Conservation (phyloP, 2,888 invertebrate species). For the Lithophane semibrunnea region DNA sequence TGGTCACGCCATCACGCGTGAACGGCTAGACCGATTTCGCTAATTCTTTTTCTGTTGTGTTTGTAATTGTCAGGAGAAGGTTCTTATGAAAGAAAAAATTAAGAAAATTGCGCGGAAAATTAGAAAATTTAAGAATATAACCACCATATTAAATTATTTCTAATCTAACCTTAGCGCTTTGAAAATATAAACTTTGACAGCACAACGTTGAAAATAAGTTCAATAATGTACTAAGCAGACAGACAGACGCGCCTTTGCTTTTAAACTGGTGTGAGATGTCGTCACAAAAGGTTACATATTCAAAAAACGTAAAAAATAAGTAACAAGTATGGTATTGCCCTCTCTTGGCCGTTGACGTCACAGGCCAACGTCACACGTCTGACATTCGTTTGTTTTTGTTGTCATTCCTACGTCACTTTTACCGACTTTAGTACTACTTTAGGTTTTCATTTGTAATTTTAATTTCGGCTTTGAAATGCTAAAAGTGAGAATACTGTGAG, state of each 20-base stretch:
- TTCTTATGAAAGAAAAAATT: too few relatives aligned
- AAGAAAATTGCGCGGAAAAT: too few relatives aligned
- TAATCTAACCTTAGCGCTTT: too few relatives aligned
- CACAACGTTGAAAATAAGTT: not conserved
- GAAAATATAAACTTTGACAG: too few relatives aligned
- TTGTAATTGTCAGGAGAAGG: too few relatives aligned
- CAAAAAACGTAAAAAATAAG: not conserved
- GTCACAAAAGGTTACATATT: not conserved
- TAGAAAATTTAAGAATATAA: too few relatives aligned
- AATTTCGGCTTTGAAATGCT: not conserved
- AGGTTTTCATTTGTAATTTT: not conserved
- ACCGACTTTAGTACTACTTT: not conserved
- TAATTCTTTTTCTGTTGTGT: too few relatives aligned
- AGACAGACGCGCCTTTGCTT: not conserved
- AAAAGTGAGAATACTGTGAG: not conserved
- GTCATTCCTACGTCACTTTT: not conserved
- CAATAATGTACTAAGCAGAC: not conserved
- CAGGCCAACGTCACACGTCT: slow-evolving; percentile 1
- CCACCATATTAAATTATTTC: too few relatives aligned
- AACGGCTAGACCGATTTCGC: too few relatives aligned
- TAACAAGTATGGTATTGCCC: not conserved
- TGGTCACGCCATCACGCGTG: too few relatives aligned
- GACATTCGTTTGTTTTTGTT: slow-evolving; percentile 22
- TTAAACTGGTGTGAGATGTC: not conserved
- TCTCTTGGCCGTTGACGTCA: not conserved